Evolutionary conservation across 2,888 invertebrate species (phyloP).

Genomic region (Drosophila subquinaria): DNA sequence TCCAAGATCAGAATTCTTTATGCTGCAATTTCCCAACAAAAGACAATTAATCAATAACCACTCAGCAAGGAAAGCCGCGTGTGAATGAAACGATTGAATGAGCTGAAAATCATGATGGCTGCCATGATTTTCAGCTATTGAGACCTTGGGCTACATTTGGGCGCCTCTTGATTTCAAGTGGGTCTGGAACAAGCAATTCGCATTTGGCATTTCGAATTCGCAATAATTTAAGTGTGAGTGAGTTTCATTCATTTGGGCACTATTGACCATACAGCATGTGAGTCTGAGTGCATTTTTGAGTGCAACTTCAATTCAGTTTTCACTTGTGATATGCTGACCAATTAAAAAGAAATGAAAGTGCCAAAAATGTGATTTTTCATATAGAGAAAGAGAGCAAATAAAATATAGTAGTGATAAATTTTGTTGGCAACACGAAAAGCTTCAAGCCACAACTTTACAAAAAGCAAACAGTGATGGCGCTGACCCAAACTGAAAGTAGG

Average conservation of each 20-base stretch:
- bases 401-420: slow-evolving; percentile 76
- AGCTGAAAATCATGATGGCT: slow-evolving; percentile 58
- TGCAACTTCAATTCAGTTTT: slow-evolving; percentile 30
- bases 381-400: slow-evolving; percentile 37
- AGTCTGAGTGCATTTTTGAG: neutral
- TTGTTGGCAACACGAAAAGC: slow-evolving; percentile 54
- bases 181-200: slow-evolving; percentile 54
- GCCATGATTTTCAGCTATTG: slow-evolving; percentile 2
- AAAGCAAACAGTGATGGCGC: slow-evolving; percentile 47
- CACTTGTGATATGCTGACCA: slow-evolving; percentile 11
- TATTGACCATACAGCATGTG: neutral
- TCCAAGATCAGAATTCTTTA: too few species aligned
- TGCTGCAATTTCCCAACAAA: neutral
- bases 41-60: slow-evolving; percentile 78
- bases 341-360: slow-evolving; percentile 21
- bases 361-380: slow-evolving; percentile 57
- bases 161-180: slow-evolving; percentile 15
- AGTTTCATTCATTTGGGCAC: neutral
- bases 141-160: slow-evolving; percentile 61
- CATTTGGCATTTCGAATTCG: slow-evolving; percentile 61
- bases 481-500: slow-evolving; percentile 66
- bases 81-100: slow-evolving; percentile 33
- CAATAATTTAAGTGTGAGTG: slow-evolving; percentile 14
- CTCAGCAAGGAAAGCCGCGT: slow-evolving; percentile 45
- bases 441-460: slow-evolving; percentile 13